Evolutionary conservation across 1,140 invertebrate genomes (phyloP).

Genomic region (Calosoma granatense): DNA sequence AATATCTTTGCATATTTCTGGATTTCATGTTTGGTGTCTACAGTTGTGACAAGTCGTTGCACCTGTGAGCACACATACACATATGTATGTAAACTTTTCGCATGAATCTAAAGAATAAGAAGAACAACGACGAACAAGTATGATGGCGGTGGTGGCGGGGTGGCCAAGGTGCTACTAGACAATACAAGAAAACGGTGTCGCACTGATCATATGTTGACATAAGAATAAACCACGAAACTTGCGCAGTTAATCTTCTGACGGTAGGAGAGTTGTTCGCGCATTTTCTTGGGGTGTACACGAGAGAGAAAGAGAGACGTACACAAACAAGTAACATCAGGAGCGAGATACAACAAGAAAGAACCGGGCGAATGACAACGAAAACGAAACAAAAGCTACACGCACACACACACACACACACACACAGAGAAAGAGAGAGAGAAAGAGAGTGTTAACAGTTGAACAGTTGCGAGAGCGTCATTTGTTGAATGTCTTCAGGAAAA

Average conservation of each 20-base stretch:
- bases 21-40: too few species aligned
- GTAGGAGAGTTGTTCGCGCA: too few species aligned
- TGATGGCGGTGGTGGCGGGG: not conserved
- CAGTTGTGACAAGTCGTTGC: too few species aligned
- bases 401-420: not conserved
- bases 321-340: not conserved
- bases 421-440: too few species aligned
- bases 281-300: too few species aligned
- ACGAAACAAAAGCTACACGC: constrained; percentile 1
- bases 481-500: constrained; percentile 1
- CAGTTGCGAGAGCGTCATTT: constrained; percentile 2
- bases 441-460: constrained; percentile 7
- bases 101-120: not conserved
- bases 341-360: not conserved
- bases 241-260: not conserved
- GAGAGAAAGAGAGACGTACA: too few species aligned
- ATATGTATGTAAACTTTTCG: not conserved
- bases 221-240: constrained; percentile 8
- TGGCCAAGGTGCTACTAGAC: not conserved
- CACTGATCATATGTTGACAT: not conserved
- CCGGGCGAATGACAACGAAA: not conserved
- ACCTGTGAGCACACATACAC: too few species aligned
- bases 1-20: too few species aligned
- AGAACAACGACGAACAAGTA: not conserved
- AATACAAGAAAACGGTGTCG: constrained; percentile 2